Conservation (phyloP, 1,140 invertebrate species). For the Pseudomyrmex dendroicus region DNA sequence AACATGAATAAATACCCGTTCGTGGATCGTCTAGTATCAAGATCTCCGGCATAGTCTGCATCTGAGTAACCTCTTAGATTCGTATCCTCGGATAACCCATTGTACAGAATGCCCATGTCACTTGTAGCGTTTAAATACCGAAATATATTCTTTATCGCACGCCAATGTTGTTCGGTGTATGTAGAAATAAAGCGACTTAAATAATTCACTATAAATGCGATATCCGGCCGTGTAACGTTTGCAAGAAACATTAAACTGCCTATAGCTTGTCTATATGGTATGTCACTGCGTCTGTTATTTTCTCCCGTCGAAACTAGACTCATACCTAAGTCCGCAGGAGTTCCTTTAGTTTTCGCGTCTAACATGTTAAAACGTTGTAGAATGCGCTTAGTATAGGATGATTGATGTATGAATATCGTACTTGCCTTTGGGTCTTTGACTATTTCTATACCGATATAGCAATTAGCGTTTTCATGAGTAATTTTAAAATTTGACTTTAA, state of each 20-base stretch:
- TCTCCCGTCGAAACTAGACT: background rate
- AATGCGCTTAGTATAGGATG: background rate
- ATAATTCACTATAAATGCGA: conserved; percentile 14
- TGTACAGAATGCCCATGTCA: background rate
- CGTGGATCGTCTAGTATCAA: background rate
- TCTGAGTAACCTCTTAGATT: background rate
- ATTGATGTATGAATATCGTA: background rate
- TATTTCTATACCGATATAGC: conserved; percentile 22
- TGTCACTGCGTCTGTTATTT: background rate
- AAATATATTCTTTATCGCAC: background rate
- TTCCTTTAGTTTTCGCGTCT: background rate
- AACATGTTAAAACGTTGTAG: conserved; percentile 14
- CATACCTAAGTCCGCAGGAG: background rate
- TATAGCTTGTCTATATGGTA: conserved; percentile 26
- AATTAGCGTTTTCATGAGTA: background rate
- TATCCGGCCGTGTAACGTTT: conserved; percentile 27
- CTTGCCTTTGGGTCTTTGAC: background rate
- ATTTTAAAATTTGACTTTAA: conserved; percentile 6
- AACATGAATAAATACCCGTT: background rate
- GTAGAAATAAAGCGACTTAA: conserved; percentile 4
- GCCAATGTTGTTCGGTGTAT: background rate
- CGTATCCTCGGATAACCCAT: background rate
- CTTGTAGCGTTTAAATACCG: background rate
- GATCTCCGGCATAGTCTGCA: background rate
- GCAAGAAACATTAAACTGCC: conserved; percentile 21